These are phyloP conservation scores for Metacarcinus magister DNA, from an alignment of 2,888 invertebrate species.

Conservation along the genomic window DNA sequence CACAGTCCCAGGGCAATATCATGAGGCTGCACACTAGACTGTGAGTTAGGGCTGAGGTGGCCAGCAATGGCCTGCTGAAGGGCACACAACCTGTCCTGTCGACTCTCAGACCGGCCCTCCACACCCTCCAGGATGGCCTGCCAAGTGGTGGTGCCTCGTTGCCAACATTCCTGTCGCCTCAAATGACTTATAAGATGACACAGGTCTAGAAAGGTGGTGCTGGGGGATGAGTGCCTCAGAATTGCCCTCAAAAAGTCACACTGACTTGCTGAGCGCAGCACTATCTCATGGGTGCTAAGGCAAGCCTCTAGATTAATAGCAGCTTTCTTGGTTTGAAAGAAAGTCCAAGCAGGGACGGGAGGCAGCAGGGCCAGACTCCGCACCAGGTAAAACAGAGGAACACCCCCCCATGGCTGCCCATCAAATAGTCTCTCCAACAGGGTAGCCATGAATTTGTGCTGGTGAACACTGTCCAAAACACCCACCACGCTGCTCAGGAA, in stretches of 20 bases:
- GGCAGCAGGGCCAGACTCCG: conserved; percentile 58
- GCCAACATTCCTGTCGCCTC: conserved; percentile 71
- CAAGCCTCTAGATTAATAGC: conserved; percentile 64
- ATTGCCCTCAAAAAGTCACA: conserved; percentile 74
- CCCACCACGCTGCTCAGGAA: conserved; percentile 54
- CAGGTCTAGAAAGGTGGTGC: conserved; percentile 60
- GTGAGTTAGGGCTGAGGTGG: background rate
- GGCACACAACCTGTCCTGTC: conserved; percentile 27
- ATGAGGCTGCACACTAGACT: background rate
- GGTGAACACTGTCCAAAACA: background rate
- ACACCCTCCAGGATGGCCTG: conserved; percentile 42
- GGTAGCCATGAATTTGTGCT: background rate
- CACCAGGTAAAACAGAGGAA: conserved; percentile 65
- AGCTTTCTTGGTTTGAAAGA: conserved; percentile 53
- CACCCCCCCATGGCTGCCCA: conserved; percentile 69
- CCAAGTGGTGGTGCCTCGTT: conserved; percentile 65
- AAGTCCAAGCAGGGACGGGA: conserved; percentile 55
- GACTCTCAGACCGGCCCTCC: background rate
- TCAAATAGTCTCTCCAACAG: conserved; percentile 63
- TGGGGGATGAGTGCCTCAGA: conserved; percentile 50
- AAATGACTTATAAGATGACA: conserved; percentile 66
- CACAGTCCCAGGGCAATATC: conserved; percentile 70
- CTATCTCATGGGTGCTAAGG: conserved; percentile 72
- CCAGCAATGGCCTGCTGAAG: conserved; percentile 29
- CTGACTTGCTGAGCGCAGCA: conserved; percentile 70